phyloP scores from a whole-genome alignment of 2,113 vertebrate species.

The Petrocephalus microphthalmus region DNA sequence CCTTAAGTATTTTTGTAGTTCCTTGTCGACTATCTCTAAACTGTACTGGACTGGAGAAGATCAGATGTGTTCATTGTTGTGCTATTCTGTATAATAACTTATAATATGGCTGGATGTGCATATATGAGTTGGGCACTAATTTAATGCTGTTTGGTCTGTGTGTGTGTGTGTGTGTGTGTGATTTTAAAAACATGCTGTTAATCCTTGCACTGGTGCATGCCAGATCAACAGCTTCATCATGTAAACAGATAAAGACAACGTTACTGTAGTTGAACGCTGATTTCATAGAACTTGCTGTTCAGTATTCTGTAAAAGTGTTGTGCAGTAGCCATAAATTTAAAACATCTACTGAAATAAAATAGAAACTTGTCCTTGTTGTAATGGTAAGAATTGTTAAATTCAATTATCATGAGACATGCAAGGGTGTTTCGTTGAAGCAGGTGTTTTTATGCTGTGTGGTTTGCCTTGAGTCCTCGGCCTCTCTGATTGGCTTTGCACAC shows the following conservation, averaged over 20 bases:
- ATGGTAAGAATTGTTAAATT: neutral
- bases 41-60: neutral
- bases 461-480: neutral
- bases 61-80: neutral
- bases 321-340: neutral
- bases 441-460: neutral
- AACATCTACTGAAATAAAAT: neutral
- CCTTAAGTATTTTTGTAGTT: neutral
- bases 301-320: neutral
- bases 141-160: neutral
- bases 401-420: neutral
- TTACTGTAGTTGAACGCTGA: neutral
- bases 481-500: neutral
- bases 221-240: neutral
- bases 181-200: neutral
- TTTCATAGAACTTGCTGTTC: neutral
- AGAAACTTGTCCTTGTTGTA: neutral
- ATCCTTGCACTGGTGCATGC: neutral
- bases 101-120: neutral
- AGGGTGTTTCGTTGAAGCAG: neutral
- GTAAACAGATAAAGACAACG: neutral
- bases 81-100: neutral
- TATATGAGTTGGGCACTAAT: neutral
- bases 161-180: neutral
- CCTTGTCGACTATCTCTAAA: neutral